Evolutionary conservation across 2,113 vertebrate genomes (phyloP), one percentile per base, ranked within the genome.

Genomic region (Eclectus roratus): DNA sequence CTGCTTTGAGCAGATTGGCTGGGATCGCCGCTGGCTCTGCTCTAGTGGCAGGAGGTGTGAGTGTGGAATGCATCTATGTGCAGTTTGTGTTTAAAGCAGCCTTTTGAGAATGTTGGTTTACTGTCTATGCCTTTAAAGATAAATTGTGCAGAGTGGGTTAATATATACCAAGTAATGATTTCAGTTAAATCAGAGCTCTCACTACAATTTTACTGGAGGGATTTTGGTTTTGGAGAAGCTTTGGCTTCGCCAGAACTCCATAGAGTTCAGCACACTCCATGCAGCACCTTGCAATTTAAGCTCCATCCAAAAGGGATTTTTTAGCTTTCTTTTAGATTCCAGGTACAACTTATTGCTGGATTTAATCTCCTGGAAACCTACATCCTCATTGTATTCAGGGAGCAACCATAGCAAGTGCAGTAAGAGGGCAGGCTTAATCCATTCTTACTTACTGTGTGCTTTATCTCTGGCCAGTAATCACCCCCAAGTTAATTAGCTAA

Each of bases 351-450:
- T 43, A 55, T 7, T 64, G 64, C 60, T 91, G 88, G 65, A 61
- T 86, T 91, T 94, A 64, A 78, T 84, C 80, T 90, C 80, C 83
- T 78, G 92, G 94, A 92, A 88, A 92, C 68, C 78, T 41, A 56
- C 88, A 80, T 94, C 94, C 83, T 86, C 77, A 23, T 12, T 71
- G 68, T 69, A 60, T 46, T 84, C 33, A 53, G 60, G 43, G 69
- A 96, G 64, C 82, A 92, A 47, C 71, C 64, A 64, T 2, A 74
- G 47, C 6, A 41, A 28, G 79, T 86, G 83, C 83, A 86, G 80
- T 92, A 66, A 92, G 91, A 96, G 78, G 94, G 78, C 80, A 94
- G 80, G 70, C 81, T 91, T 89, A 85, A 69, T 43, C 78, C 84
- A 17, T 60, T 24, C 73, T 71, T 86, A 35, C 80, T 74, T 63